These are phyloP conservation scores for Drosophila setosimentum DNA, from an alignment of 2,888 invertebrate species.

Conservation along the genomic window DNA sequence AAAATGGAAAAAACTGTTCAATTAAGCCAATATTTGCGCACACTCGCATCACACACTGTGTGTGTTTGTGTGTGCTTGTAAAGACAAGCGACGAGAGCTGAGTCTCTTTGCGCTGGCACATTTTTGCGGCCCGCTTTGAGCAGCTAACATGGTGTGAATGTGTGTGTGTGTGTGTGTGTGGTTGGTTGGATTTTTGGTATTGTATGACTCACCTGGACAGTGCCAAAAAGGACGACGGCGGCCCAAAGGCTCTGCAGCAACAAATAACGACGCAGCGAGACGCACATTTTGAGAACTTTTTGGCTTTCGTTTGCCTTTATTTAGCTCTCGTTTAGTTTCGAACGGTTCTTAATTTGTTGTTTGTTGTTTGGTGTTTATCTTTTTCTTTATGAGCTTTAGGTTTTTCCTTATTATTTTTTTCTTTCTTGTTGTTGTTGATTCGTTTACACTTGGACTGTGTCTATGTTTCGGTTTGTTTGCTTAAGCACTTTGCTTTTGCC, in stretches of 20 bases:
- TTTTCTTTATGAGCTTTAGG: conserved; percentile 9
- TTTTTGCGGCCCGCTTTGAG: conserved; percentile 58
- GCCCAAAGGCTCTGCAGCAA: conserved; percentile 77
- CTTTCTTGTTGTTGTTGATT: not conserved
- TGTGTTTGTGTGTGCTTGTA: conserved; percentile 15
- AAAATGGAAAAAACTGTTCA: conserved; percentile 60
- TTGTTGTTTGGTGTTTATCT: conserved; percentile 16
- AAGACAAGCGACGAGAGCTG: conserved; percentile 37
- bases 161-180: conserved; percentile 5
- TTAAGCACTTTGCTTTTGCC: conserved; percentile 25
- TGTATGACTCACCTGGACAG: conserved; percentile 77
- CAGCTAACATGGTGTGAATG: conserved; percentile 24
- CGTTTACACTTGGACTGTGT: conserved; percentile 31
- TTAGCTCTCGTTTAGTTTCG: conserved; percentile 8
- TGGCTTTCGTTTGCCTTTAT: conserved; percentile 15
- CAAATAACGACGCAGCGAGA: conserved; percentile 76
- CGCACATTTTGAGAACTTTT: conserved; percentile 73
- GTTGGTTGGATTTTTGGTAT: conserved; percentile 13
- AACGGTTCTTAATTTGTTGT: conserved; percentile 14
- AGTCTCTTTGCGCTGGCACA: conserved; percentile 59
- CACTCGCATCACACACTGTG: conserved; percentile 53
- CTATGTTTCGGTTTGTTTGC: conserved; percentile 19
- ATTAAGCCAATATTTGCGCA: conserved; percentile 80
- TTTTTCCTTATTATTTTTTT: not conserved
- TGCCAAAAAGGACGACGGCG: conserved; percentile 67